A percentile compares a stretch with the other conserved stretches of the same genome.
Conservation (phyloP, 2,888 invertebrate species). For the Schizotus pectinicornis region DNA sequence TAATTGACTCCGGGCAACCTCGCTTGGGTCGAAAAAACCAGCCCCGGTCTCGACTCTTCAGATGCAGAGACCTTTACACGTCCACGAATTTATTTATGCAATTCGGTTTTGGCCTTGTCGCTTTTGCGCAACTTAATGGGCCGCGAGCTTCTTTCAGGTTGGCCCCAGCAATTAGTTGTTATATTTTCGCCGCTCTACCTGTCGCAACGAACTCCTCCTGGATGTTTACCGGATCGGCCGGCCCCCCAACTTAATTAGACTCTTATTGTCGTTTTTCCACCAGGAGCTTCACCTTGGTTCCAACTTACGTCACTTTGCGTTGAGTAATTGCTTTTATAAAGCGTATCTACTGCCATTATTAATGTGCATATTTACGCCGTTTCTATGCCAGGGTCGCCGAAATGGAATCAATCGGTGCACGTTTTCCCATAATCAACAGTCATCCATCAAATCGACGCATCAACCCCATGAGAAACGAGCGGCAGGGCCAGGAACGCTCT, state of each 20-base stretch:
- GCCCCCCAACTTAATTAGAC: no score
- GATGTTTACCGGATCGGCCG: background rate
- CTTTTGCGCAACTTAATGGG: background rate
- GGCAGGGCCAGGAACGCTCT: no score
- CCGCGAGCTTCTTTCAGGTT: background rate
- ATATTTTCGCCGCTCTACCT: no score
- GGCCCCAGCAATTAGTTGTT: constrained; percentile 16
- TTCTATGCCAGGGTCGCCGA: constrained; percentile 30
- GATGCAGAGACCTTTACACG: constrained; percentile 15
- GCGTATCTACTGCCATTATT: constrained; percentile 29
- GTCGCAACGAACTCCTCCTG: background rate
- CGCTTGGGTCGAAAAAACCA: background rate
- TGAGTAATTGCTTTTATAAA: constrained; percentile 43
- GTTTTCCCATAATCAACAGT: constrained; percentile 21
- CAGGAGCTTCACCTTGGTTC: no score
- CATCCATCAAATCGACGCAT: constrained; percentile 6
- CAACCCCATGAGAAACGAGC: no score
- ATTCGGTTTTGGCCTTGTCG: constrained; percentile 12
- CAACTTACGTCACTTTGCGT: constrained; percentile 40
- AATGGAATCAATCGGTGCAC: constrained; percentile 18
- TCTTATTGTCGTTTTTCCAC: no score
- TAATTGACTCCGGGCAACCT: constrained; percentile 20
- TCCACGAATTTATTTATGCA: constrained; percentile 16
- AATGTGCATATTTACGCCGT: constrained; percentile 30
- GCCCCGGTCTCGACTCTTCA: no score